phyloP scores from a whole-genome alignment of 2,113 vertebrate species.

The Muntiacus muntjak region DNA sequence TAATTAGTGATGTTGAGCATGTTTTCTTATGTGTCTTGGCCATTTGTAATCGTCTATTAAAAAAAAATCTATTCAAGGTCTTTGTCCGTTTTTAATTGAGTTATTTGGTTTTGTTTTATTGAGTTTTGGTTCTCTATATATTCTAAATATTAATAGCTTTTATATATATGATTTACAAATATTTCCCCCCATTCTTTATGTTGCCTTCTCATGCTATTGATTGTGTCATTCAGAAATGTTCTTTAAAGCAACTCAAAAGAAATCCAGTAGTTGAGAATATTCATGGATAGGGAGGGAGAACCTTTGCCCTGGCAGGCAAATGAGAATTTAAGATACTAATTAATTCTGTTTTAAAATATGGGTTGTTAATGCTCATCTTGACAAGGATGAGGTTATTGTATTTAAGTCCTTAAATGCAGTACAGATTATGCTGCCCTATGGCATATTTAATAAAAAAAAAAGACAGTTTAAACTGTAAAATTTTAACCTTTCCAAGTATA shows the following conservation, averaged over 20 bases:
- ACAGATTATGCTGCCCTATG: not conserved
- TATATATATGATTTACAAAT: not conserved
- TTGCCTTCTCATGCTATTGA: not conserved
- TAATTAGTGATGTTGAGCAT: not conserved
- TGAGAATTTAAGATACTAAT: not conserved
- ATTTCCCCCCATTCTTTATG: not conserved
- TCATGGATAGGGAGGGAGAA: not conserved
- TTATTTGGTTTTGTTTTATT: not conserved
- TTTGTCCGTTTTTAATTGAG: not conserved
- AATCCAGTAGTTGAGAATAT: not conserved
- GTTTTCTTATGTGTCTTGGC: not conserved
- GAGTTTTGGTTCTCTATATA: not conserved
- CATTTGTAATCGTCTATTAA: not conserved
- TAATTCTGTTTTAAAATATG: conserved; percentile 21
- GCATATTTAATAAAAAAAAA: not conserved
- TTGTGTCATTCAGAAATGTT: not conserved
- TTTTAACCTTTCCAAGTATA: not conserved
- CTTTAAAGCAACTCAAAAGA: not conserved
- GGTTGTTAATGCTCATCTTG: not conserved
- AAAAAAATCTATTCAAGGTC: not conserved
- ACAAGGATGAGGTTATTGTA: not conserved
- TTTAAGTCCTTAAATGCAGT: not conserved
- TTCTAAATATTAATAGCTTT: not conserved
- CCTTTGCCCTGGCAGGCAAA: not conserved
- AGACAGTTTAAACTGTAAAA: not conserved